phyloP scores from a whole-genome alignment of 2,888 invertebrate genomes.

The Mycalesis mineus region DNA sequence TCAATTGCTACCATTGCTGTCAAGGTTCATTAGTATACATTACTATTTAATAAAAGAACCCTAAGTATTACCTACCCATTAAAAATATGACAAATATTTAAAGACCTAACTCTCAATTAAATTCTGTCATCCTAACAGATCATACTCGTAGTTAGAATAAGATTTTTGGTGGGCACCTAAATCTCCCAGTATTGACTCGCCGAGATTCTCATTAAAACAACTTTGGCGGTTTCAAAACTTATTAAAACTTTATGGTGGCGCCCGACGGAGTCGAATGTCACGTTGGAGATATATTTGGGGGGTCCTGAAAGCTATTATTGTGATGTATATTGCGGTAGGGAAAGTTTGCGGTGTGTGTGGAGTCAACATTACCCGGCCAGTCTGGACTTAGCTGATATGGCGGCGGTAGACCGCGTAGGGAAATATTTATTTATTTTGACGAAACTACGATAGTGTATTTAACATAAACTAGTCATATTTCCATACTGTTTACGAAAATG shows the following conservation, averaged over 20 bases:
- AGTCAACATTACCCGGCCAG: background rate
- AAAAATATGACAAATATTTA: no score
- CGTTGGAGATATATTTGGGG: conserved; percentile 17
- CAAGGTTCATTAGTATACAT: no score
- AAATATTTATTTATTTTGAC: no score
- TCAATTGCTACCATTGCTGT: no score
- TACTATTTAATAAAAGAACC: no score
- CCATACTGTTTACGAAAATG: no score
- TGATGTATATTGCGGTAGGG: conserved; percentile 1
- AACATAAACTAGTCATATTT: no score
- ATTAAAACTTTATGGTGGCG: conserved; percentile 29
- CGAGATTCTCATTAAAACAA: conserved; percentile 26
- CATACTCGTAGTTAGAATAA: conserved; percentile 15
- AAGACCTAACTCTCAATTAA: background rate
- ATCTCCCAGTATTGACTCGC: conserved; percentile 18
- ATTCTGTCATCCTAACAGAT: background rate
- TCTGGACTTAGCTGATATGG: background rate
- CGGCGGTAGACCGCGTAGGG: no score
- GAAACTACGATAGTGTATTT: no score
- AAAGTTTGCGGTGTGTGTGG: background rate
- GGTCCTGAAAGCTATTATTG: conserved; percentile 8
- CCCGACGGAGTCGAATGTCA: conserved; percentile 17
- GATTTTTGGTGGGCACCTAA: conserved; percentile 15
- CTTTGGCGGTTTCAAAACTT: conserved; percentile 27
- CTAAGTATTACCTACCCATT: no score